phyloP scores from a whole-genome alignment of 35 echinoderm and acorn worm species.

The Apostichopus japonicus region DNA sequence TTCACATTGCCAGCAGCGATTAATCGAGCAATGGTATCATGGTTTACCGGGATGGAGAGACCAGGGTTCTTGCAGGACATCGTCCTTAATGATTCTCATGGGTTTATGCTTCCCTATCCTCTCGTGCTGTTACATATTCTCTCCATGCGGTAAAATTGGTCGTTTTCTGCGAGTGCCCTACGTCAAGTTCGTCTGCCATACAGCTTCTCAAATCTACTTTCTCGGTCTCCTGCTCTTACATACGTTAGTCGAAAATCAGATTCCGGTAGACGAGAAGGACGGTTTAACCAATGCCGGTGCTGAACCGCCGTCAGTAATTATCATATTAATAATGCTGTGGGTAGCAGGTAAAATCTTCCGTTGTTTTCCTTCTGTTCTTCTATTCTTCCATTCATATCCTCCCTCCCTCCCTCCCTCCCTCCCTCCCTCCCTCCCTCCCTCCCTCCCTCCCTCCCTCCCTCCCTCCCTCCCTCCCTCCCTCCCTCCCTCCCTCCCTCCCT shows the following conservation, averaged over 20 bases:
- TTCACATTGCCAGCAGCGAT: slow-evolving; percentile 94
- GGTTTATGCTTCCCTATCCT: slow-evolving; percentile 81
- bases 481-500: too few relatives aligned
- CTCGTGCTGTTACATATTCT: slow-evolving; percentile 84
- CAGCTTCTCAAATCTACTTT: slow-evolving; percentile 87
- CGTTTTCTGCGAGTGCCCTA: slow-evolving; percentile 86
- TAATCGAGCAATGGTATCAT: slow-evolving; percentile 96
- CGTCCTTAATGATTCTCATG: slow-evolving; percentile 77
- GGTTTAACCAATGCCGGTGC: background rate
- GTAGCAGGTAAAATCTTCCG: slow-evolving; percentile 69
- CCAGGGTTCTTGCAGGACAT: slow-evolving; percentile 59
- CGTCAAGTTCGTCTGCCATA: slow-evolving; percentile 98
- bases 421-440: too few relatives aligned
- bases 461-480: too few relatives aligned
- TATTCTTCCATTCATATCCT: too few relatives aligned
- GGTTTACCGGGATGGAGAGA: slow-evolving; percentile 96
- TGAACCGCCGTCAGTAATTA: slow-evolving; percentile 49
- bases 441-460: too few relatives aligned
- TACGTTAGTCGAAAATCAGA: slow-evolving; percentile 67
- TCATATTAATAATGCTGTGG: slow-evolving; percentile 80
- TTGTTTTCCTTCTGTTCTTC: too few relatives aligned
- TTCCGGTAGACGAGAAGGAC: background rate
- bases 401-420: too few relatives aligned
- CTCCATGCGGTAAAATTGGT: slow-evolving; percentile 74
- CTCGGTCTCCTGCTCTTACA: slow-evolving; percentile 85